Evolutionary conservation across 2,113 vertebrate species (phyloP).

Genomic region (Pycnonotus jocosus): DNA sequence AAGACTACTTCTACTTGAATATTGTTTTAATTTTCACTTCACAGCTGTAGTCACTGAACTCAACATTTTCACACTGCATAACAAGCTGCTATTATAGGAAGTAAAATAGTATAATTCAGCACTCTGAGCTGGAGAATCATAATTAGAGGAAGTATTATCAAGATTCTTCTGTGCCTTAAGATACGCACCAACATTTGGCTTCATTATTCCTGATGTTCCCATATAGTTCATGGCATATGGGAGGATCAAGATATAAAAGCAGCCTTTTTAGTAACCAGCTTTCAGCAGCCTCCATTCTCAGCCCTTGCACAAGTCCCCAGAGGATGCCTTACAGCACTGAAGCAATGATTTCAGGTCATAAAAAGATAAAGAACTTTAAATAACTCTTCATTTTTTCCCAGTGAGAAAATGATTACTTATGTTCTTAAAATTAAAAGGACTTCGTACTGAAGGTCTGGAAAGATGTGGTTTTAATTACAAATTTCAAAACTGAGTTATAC

Average conservation of each 20-base stretch:
- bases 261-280: not conserved
- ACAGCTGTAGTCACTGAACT: slow-evolving; percentile 27
- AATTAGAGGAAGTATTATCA: slow-evolving; percentile 3
- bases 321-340: not conserved
- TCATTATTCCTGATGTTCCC: slow-evolving; percentile 25
- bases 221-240: not conserved
- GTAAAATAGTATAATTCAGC: slow-evolving; percentile 12
- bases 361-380: slow-evolving; percentile 25
- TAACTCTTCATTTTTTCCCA: not conserved
- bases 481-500: slow-evolving; percentile 31
- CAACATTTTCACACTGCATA: slow-evolving; percentile 17
- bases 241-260: not conserved
- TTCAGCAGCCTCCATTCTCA: not conserved
- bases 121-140: not conserved
- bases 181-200: not conserved
- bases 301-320: not conserved
- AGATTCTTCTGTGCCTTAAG: slow-evolving; percentile 14
- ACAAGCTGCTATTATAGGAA: slow-evolving; percentile 49
- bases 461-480: slow-evolving; percentile 3
- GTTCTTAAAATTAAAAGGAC: slow-evolving; percentile 11
- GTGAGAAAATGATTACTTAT: not conserved
- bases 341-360: slow-evolving; percentile 24
- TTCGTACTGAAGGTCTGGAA: not conserved
- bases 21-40: slow-evolving; percentile 32
- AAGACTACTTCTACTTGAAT: not conserved